Conservation (phyloP, 1,140 invertebrate genomes). For the Trachymyrmex cornetzi region DNA sequence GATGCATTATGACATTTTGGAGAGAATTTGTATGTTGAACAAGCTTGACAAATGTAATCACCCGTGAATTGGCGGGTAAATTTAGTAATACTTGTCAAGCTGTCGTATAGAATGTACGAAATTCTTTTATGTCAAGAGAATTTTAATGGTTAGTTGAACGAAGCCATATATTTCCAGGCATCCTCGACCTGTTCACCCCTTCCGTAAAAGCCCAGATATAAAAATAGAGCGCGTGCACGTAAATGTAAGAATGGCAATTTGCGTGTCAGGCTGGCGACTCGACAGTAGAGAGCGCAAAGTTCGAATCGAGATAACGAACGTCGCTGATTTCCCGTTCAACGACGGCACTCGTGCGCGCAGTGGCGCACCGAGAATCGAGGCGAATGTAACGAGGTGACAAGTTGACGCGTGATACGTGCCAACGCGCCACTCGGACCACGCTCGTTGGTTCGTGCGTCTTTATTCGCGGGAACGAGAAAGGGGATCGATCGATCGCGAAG, state of each 20-base stretch:
- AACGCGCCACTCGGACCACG: slow-evolving; percentile 43
- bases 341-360: slow-evolving; percentile 3
- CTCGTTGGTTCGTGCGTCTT: slow-evolving; percentile 67
- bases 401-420: slow-evolving; percentile 74
- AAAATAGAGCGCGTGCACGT: slow-evolving; percentile 19
- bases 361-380: not conserved
- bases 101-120: not conserved
- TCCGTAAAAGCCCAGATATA: not conserved
- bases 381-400: slow-evolving; percentile 66
- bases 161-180: not conserved
- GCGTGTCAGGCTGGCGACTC: slow-evolving; percentile 38
- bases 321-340: slow-evolving; percentile 37
- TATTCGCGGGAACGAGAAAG: slow-evolving; percentile 57
- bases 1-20: no score
- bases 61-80: not conserved
- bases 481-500: slow-evolving; percentile 64
- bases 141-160: not conserved
- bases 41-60: not conserved
- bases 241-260: slow-evolving; percentile 38
- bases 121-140: not conserved
- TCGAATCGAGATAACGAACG: slow-evolving; percentile 58
- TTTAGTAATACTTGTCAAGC: not conserved
- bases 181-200: not conserved
- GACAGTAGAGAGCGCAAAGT: not conserved
- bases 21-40: not conserved